Base-by-base conservation (phyloP, 2,888 invertebrate genomes). In the Gastracanthus pulcherrimus region DNA sequence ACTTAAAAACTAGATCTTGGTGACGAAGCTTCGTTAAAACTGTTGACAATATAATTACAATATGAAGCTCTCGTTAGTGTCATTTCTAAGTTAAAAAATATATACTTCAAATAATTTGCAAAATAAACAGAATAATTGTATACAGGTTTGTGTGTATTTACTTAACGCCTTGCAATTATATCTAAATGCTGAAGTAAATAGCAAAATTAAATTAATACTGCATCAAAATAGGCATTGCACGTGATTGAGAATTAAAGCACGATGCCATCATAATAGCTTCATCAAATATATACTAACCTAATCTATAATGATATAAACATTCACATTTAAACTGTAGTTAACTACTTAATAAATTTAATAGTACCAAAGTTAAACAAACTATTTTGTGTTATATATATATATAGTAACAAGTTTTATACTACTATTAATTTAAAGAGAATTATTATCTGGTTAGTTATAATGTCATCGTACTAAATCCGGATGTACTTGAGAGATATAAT, bases 11-110 rank as follows among this genome's bases (percentile, higher is more conserved):
- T 75, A 62, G 11, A n/a, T 19, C 58, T 62, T 31, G 51, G 71
- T 72, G 71, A 29, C 71, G 58, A 71, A 72, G 72, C 72, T 72
- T 41, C 51, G 19, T 60, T 6, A 55, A 64, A 75, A 7, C 36
- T 67, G 19, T 51, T 76, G 26, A 67, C 55, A 76, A 19, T 76
- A 67, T 41, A 55, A 26, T 55, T 19, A 55, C 55, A 55, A 55
- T 55, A 55, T 55, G 23, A 55, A 55, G 55, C 55, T 26, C 7
- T 11, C 19, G 2, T 3, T 26, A 23, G 23, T 13, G 55, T 55
- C 9, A 23, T 45, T 26, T 55, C 55, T 55, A 55, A 55, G 55
- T 55, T 55, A 9, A 55, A 55, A 55, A 11, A 55, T 11, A 26
- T 4, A 6, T 23, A 16, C 23, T 55, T 55, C 11, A 55, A n/a